A percentile compares a stretch with the other conserved stretches of the same genome.
phyloP scores from a whole-genome alignment of 2,113 vertebrate genomes.

The Isichthys henryi region DNA sequence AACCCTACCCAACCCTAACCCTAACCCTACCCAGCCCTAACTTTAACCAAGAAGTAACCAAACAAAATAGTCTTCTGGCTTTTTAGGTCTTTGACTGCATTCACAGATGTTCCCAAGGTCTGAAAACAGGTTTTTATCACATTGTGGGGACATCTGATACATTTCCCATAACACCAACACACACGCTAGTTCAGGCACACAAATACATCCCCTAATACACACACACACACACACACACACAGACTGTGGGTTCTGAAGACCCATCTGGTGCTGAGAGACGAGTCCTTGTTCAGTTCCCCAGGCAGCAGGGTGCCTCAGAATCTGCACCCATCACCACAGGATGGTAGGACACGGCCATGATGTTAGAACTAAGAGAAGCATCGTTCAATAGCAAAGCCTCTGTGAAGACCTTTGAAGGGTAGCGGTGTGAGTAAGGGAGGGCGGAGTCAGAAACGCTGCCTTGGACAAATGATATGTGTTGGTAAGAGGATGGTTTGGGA shows the following conservation, averaged over 20 bases:
- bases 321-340: neutral
- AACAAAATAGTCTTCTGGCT: neutral
- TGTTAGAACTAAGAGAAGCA: neutral
- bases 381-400: neutral
- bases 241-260: neutral
- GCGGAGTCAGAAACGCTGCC: neutral
- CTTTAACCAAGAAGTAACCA: neutral
- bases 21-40: neutral
- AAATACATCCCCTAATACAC: neutral
- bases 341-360: neutral
- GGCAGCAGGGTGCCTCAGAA: neutral
- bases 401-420: neutral
- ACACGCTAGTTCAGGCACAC: neutral
- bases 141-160: neutral
- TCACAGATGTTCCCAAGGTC: neutral
- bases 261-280: neutral
- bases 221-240: neutral
- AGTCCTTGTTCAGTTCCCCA: neutral
- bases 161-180: neutral
- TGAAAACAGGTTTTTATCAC: neutral
- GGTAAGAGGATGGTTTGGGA: neutral
- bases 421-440: neutral
- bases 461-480: neutral
- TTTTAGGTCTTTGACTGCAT: neutral
- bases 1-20: neutral